phyloP scores from a whole-genome alignment of 2,888 invertebrate species.

The Agriopis leucophaearia region DNA sequence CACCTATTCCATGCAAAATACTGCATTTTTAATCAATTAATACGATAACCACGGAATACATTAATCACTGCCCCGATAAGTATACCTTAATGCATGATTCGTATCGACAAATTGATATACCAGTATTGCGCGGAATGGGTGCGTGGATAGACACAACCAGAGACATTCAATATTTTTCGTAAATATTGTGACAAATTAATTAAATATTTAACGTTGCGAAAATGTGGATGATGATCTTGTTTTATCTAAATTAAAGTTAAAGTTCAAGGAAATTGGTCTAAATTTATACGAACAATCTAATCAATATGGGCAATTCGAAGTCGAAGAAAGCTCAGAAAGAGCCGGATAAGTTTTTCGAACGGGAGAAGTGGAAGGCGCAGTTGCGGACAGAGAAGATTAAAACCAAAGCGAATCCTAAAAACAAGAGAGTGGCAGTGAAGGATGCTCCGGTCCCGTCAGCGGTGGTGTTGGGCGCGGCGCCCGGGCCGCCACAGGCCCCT shows the following conservation, averaged over 20 bases:
- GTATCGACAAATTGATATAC: conserved; percentile 56
- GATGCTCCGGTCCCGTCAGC: conserved; percentile 59
- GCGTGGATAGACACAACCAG: conserved; percentile 48
- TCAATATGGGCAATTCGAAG: conserved; percentile 76
- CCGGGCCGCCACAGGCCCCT: conserved; percentile 54
- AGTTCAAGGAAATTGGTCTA: conserved; percentile 5
- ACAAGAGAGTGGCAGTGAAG: conserved; percentile 63
- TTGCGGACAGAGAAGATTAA: conserved; percentile 68
- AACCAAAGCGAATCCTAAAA: conserved; percentile 58
- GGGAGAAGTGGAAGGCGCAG: conserved; percentile 74
- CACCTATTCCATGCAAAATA: conserved; percentile 52
- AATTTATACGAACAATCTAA: conserved; percentile 9
- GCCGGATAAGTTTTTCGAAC: conserved; percentile 76
- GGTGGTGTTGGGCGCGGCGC: conserved; percentile 51
- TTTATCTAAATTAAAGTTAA: conserved; percentile 8
- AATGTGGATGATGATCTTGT: conserved; percentile 46
- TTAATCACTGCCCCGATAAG: conserved; percentile 72
- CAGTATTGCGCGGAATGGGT: conserved; percentile 63
- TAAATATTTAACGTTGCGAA: conserved; percentile 24
- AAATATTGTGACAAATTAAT: conserved; percentile 12
- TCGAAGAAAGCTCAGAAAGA: conserved; percentile 74
- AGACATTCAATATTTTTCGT: conserved; percentile 10
- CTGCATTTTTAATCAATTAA: conserved; percentile 61
- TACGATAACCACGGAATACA: conserved; percentile 58
- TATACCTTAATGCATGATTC: conserved; percentile 58